Evolutionary conservation across 2,888 invertebrate genomes (phyloP).

Genomic region (Sarcophaga subvicina): DNA sequence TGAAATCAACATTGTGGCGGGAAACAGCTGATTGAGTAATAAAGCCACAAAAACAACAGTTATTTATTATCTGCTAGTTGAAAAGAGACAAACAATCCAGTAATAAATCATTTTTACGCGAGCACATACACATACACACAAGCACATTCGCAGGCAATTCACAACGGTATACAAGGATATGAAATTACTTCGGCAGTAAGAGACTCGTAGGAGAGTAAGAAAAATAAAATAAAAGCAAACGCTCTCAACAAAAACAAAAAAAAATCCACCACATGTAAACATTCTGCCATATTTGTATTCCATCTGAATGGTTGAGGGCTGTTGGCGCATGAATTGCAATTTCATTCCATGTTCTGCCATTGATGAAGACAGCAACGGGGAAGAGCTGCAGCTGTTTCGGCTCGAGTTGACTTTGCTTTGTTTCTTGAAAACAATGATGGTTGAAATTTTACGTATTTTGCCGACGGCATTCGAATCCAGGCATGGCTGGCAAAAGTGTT

Average conservation of each 20-base stretch:
- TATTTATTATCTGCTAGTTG: constrained; percentile 10
- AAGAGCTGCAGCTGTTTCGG: constrained; percentile 50
- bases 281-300: constrained; percentile 68
- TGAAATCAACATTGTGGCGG: constrained; percentile 73
- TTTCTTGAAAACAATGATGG: constrained; percentile 34
- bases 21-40: constrained; percentile 71
- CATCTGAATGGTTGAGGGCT: constrained; percentile 68
- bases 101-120: constrained; percentile 52
- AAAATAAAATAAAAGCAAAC: not conserved
- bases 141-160: constrained; percentile 61
- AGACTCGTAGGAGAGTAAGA: constrained; percentile 70
- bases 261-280: constrained; percentile 59
- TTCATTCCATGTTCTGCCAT: constrained; percentile 45
- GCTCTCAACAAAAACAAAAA: not conserved
- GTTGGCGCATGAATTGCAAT: constrained; percentile 31
- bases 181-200: constrained; percentile 55
- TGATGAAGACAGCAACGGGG: constrained; percentile 30
- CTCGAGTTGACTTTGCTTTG: not conserved
- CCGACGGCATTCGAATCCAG: constrained; percentile 68
- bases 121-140: constrained; percentile 41
- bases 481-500: constrained; percentile 71
- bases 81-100: constrained; percentile 58
- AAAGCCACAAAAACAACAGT: constrained; percentile 62
- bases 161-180: constrained; percentile 73
- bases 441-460: constrained; percentile 40